These are phyloP conservation scores for Drosophila colorata DNA, from an alignment of 2,888 invertebrate species.

Conservation along the genomic window DNA sequence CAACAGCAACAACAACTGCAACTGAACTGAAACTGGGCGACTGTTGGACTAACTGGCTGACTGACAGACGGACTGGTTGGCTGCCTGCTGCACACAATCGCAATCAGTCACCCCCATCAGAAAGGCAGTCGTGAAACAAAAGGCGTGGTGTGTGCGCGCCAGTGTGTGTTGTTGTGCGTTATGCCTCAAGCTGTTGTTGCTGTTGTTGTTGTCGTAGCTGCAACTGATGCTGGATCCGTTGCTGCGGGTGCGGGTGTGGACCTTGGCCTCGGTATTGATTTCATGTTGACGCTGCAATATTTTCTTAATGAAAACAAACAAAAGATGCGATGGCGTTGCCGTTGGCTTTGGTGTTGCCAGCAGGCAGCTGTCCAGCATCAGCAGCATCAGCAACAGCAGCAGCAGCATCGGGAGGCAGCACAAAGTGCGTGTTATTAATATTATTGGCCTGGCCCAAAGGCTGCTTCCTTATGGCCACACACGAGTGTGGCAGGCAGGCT, in stretches of 20 bases:
- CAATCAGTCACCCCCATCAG: slow-evolving; percentile 81
- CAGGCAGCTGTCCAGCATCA: slow-evolving; percentile 58
- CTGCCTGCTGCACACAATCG: slow-evolving; percentile 69
- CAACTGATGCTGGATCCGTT: slow-evolving; percentile 45
- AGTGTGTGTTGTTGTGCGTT: slow-evolving; percentile 18
- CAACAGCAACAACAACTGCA: slow-evolving; percentile 17
- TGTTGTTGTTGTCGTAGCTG: slow-evolving; percentile 29
- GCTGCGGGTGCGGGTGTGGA: slow-evolving; percentile 61
- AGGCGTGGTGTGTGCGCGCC: slow-evolving; percentile 63
- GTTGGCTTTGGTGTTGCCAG: slow-evolving; percentile 39
- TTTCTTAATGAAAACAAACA: slow-evolving; percentile 81
- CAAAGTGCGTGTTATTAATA: slow-evolving; percentile 82
- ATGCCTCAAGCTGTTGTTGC: slow-evolving; percentile 1
- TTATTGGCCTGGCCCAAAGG: slow-evolving; percentile 75
- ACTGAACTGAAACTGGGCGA: slow-evolving; percentile 37
- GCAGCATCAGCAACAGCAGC: slow-evolving; percentile 42
- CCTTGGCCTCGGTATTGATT: slow-evolving; percentile 79
- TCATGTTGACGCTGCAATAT: slow-evolving; percentile 81
- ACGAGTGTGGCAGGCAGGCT: slow-evolving; percentile 30
- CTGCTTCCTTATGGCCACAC: slow-evolving; percentile 56
- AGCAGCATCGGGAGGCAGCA: slow-evolving; percentile 42
- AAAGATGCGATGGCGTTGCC: slow-evolving; percentile 57
- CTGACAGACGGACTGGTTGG: slow-evolving; percentile 21
- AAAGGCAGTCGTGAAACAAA: slow-evolving; percentile 77
- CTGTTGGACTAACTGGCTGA: slow-evolving; percentile 32